These are phyloP conservation scores for Tenebrosternarchus preto DNA, from an alignment of 2,113 vertebrate genomes.

Conservation along the genomic window DNA sequence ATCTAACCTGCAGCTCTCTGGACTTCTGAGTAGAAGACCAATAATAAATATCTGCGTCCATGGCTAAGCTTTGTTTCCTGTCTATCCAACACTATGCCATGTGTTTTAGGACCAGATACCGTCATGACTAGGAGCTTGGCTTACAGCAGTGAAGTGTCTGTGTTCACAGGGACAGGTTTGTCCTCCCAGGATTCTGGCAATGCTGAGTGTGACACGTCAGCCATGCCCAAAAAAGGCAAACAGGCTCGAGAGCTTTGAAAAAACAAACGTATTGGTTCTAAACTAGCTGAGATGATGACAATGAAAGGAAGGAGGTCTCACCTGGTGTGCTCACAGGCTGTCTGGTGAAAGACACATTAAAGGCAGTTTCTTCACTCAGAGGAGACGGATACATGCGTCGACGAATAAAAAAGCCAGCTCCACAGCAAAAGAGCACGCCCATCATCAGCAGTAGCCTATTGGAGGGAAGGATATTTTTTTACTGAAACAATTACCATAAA, in stretches of 20 bases:
- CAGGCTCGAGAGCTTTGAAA: background rate
- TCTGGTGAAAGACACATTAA: conserved; percentile 95
- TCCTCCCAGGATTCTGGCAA: background rate
- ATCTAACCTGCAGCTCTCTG: conserved; percentile 23
- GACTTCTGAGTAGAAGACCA: background rate
- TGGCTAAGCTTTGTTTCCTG: conserved; percentile 6
- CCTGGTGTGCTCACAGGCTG: conserved; percentile 84
- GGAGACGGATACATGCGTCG: conserved; percentile 90
- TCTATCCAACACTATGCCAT: background rate
- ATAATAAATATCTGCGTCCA: conserved; percentile 28
- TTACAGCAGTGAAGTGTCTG: background rate
- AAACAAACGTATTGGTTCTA: background rate
- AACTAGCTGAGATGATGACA: background rate
- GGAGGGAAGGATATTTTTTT: background rate
- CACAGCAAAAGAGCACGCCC: conserved; percentile 95
- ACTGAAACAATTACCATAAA: background rate
- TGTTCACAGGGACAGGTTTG: background rate
- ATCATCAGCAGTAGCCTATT: conserved; percentile 96
- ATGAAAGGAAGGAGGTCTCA: conserved; percentile 57
- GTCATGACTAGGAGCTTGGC: background rate
- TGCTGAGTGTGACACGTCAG: background rate
- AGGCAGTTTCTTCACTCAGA: conserved; percentile 87
- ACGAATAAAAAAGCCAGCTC: conserved; percentile 93
- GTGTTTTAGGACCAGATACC: background rate
- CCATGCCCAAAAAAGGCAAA: background rate